Conservation (phyloP, 2,113 vertebrate genomes). For the Bufo bufo region DNA sequence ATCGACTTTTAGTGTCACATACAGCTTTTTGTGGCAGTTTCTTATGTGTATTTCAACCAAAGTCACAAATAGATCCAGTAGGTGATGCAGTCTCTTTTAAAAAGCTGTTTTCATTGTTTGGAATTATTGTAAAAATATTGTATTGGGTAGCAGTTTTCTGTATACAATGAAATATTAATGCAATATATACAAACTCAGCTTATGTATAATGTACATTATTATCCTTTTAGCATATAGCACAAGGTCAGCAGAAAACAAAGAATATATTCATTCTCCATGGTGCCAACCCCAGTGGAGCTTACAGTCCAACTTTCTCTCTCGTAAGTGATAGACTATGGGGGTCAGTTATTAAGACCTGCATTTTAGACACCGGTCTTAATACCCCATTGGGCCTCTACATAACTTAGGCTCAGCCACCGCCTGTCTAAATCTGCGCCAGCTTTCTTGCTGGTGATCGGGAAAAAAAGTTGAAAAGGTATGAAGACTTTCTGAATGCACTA, state of each 20-base stretch:
- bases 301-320: background rate
- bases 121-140: constrained; percentile 4
- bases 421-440: no score
- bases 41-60: background rate
- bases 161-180: constrained; percentile 4
- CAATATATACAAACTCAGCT: background rate
- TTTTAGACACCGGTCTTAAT: no score
- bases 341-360: no score
- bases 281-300: background rate
- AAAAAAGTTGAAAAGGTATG: no score
- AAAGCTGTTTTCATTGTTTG: background rate
- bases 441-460: no score
- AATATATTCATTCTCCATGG: background rate
- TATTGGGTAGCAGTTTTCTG: background rate
- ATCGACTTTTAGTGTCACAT: background rate
- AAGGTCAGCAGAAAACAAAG: background rate
- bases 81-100: background rate
- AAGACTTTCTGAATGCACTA: no score
- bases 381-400: no score
- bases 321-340: background rate
- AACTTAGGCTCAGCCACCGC: no score
- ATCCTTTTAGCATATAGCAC: background rate
- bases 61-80: background rate
- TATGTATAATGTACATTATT: background rate
- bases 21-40: no score